Evolutionary conservation across 2,888 invertebrate species (phyloP), one percentile per base, ranked within the genome.

Genomic region (Nysson spinosus): DNA sequence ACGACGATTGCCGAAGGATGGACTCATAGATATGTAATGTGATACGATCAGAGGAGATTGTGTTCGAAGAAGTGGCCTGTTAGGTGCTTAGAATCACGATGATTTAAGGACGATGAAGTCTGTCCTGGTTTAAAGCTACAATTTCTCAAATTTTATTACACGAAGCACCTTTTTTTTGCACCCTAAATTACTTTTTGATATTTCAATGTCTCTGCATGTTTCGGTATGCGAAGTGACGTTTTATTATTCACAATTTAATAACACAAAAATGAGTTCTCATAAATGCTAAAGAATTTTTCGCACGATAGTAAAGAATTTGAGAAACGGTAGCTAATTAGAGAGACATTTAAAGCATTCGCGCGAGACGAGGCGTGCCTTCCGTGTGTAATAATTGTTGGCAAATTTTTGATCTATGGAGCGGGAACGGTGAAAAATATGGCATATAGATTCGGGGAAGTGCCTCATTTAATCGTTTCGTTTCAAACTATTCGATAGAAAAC

Each of bases 361-460:
- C 83, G 82, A 82, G 81, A 83, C 80, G 84, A 85, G 85, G 87
- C 85, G 87, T 87, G 87, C 87, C 87, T 87, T 87, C 83, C 84
- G 85, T 84, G 81, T 83, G n/a, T 81, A 67, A 73, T 85, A 83
- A 86, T 86, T 85, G 84, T 85, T 86, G 86, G 85, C 83, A 81
- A 62, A 71, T 75, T 82, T 84, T 83, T 83, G 78, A 78, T 84
- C 78, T 77, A 78, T 81, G n/a, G n/a, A 78, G 55, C 54, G 61
- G 62, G 46, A 65, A 57, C 7, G 63, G 47, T 43, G 19, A 60
- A 50, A 46, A 51, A 63, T 58, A 46, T 52, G 60, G 65, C 77
- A 71, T 71, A 75, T 51, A 69, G 61, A 72, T 82, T 82, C 77
- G 73, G 82, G 82, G 81, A 84, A 84, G 84, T 84, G 84, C 84